phyloP scores from a whole-genome alignment of 2,113 vertebrate species.

The Aplodontia rufa region DNA sequence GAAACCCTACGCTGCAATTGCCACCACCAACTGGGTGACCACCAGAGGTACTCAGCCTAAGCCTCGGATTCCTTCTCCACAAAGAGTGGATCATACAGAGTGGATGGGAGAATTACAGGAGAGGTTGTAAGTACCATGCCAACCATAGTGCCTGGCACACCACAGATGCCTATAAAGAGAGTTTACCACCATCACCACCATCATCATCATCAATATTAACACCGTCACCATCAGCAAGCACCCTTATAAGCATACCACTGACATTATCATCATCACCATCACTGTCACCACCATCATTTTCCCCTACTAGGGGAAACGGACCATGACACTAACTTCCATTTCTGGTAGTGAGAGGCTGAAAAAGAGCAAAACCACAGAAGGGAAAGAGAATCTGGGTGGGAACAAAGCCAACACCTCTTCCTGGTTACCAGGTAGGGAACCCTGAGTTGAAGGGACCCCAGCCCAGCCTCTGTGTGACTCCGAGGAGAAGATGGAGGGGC shows the following conservation, averaged over 20 bases:
- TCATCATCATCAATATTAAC: not conserved
- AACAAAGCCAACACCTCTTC: not conserved
- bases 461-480: not conserved
- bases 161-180: not conserved
- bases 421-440: not conserved
- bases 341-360: not conserved
- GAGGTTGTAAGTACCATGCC: not conserved
- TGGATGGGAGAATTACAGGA: not conserved
- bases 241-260: fast-evolving
- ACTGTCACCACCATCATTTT: not conserved
- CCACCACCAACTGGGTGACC: not conserved
- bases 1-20: not conserved
- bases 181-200: not conserved
- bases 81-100: not conserved
- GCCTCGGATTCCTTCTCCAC: not conserved
- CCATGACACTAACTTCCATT: not conserved
- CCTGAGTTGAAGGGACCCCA: not conserved
- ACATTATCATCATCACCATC: not conserved
- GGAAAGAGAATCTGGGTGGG: not conserved
- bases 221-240: fast-evolving
- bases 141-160: not conserved
- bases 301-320: not conserved
- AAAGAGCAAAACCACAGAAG: not conserved
- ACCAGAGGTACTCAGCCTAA: not conserved
- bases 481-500: not conserved